Base-by-base conservation (phyloP, 1,140 invertebrate species). In the Hypsibius dujardini region DNA sequence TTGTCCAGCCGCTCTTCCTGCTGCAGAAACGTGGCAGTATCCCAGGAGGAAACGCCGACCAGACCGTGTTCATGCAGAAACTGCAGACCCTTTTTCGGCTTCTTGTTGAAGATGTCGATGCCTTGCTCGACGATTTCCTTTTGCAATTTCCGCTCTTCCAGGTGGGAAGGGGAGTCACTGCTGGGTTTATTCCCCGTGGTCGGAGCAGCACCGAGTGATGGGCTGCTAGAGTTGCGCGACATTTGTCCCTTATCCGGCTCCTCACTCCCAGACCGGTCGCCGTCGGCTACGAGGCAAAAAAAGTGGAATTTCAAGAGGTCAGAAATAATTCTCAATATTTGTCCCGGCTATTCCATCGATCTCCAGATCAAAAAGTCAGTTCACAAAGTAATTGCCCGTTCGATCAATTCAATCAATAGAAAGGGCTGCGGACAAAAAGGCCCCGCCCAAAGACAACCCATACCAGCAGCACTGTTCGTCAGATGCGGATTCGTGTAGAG, bases 101-200 rank as follows among this genome's bases (percentile, higher is more conserved):
- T 98, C 50, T 92, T 85, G 79, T 95, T 96, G 76, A 98, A 90
- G 84, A 87, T 77, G 67, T 87, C 82, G 72, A 87, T 87, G 60
- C 87, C 87, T 72, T 85, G 83, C 76, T 89, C 87, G 81, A 86
- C 93, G 14, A 96, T 90, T 81, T 98, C 93, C 79, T 99, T 99
- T 76, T 96, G 90, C 77, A 97, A 93, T 80, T 98, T 98, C 42
- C 93, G 84, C 12, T 92, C 90, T 82, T 98, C 93, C 77, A 96
- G 88, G 76, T 96, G 92, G 78, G 95, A 90, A 0, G 92, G 92
- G 59, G 90, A 84, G 74, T 84, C 82, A n/a, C 76, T 72, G 1
- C 75, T 77, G 46, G 71, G 46, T 60, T 28, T 28, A 28, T 28
- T 28, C 28, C 74, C 50, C 50, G 50, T 73, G 70, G 59, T 73